These are phyloP conservation scores for Branchinecta lindahli DNA, from an alignment of 1,140 invertebrate species.

Conservation along the genomic window DNA sequence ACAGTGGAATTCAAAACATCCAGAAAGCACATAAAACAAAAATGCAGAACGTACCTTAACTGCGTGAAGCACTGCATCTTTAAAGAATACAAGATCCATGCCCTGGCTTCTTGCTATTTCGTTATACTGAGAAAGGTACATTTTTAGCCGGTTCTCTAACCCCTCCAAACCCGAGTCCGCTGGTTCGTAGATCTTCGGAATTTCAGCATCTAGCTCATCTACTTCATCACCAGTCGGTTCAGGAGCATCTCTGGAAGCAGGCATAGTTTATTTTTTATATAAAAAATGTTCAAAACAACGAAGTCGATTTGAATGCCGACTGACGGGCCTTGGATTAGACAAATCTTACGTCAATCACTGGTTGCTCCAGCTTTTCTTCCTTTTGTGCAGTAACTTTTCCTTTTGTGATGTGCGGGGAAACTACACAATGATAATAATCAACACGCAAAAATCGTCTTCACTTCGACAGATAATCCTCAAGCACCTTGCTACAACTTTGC, in stretches of 20 bases:
- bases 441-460: too few species aligned
- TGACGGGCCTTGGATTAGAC: neutral
- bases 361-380: too few species aligned
- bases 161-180: constrained; percentile 57
- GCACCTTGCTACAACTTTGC: too few species aligned
- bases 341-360: too few species aligned
- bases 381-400: too few species aligned
- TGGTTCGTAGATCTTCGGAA: constrained; percentile 86
- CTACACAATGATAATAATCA: too few species aligned
- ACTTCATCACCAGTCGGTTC: constrained; percentile 92
- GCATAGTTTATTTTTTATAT: neutral
- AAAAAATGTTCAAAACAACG: constrained; percentile 10
- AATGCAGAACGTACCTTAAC: constrained; percentile 44
- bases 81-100: constrained; percentile 97
- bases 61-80: constrained; percentile 91
- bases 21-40: too few species aligned
- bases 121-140: constrained; percentile 89
- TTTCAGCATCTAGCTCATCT: constrained; percentile 86
- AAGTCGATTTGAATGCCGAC: neutral
- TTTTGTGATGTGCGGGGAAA: too few species aligned
- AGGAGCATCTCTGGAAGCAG: constrained; percentile 61
- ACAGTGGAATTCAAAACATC: too few species aligned
- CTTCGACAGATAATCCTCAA: too few species aligned
- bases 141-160: constrained; percentile 67
- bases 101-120: constrained; percentile 87